Evolutionary conservation across 2,113 vertebrate genomes (phyloP).

Genomic region (Colinus virginianus): DNA sequence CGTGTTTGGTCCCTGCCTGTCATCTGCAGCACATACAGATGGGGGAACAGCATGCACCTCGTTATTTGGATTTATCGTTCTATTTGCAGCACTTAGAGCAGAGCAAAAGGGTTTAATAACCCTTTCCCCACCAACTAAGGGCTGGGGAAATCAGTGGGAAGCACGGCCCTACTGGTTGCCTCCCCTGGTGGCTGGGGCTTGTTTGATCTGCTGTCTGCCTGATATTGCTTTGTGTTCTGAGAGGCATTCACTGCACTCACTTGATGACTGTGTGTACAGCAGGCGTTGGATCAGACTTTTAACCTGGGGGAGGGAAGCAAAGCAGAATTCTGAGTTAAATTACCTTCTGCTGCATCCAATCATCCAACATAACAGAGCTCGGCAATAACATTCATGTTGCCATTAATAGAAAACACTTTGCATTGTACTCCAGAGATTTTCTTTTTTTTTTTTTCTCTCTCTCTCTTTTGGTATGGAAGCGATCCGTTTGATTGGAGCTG

Average conservation of each 20-base stretch:
- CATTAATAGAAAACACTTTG: conserved; percentile 32
- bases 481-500: conserved; percentile 59
- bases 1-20: not conserved
- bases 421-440: conserved; percentile 51
- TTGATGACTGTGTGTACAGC: not conserved
- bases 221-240: not conserved
- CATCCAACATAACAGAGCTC: not conserved
- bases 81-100: not conserved
- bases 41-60: not conserved
- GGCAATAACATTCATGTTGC: not conserved
- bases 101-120: not conserved
- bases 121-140: not conserved
- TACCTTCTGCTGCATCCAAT: conserved; percentile 50
- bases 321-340: conserved; percentile 46
- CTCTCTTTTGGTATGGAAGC: not conserved
- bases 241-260: not conserved
- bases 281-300: conserved; percentile 27
- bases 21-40: not conserved
- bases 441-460: too few species aligned
- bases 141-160: not conserved
- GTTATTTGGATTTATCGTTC: not conserved
- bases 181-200: fast-evolving
- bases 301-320: conserved; percentile 52
- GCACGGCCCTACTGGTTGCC: not conserved
- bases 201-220: not conserved